Conservation (phyloP, 53 echinoderm and acorn worm species). For the Echinometra lucunter region DNA sequence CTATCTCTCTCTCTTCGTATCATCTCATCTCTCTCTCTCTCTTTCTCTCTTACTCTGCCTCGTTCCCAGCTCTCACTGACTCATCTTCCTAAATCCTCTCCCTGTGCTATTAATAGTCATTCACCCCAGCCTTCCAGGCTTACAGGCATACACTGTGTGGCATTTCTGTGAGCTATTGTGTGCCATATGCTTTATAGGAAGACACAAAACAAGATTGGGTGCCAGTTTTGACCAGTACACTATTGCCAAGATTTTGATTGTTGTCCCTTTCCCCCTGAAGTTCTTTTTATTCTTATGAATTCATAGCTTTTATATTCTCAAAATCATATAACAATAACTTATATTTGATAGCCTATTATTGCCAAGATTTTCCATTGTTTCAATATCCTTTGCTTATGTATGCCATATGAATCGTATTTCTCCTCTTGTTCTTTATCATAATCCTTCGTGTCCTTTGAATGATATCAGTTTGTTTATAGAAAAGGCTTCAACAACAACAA, state of each 20-base stretch:
- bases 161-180: neutral
- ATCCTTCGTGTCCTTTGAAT: too few species aligned
- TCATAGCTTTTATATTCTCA: too few species aligned
- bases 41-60: neutral
- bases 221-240: neutral
- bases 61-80: slow-evolving; percentile 4
- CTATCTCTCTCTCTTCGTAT: neutral
- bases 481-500: too few species aligned
- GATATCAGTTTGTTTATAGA: too few species aligned
- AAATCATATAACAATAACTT: neutral
- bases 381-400: neutral
- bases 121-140: neutral
- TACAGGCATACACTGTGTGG: neutral
- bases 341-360: neutral
- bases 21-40: neutral
- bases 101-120: slow-evolving; percentile 36
- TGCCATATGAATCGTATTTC: too few species aligned
- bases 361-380: neutral
- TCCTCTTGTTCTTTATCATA: too few species aligned
- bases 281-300: neutral
- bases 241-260: neutral
- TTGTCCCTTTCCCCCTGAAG: neutral
- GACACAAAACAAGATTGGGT: neutral
- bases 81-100: slow-evolving; percentile 48
- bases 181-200: neutral